Conservation (phyloP, 2,888 invertebrate genomes). For the Eristalis intricaria region DNA sequence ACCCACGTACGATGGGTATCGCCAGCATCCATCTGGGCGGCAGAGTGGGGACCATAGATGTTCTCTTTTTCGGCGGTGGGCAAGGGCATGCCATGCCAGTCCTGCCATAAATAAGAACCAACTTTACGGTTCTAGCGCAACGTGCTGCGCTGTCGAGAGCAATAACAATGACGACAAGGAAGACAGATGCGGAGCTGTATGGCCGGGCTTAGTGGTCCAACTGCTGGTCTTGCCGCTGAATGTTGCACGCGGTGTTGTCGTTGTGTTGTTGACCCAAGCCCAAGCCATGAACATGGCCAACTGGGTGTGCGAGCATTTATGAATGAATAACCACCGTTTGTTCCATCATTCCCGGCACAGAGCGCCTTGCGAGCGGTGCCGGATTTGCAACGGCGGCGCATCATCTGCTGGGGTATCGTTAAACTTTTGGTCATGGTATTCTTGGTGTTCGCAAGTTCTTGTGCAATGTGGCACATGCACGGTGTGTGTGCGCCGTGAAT, state of each 20-base stretch:
- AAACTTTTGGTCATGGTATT: conserved; percentile 65
- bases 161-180: conserved; percentile 26
- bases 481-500: conserved; percentile 45
- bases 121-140: conserved; percentile 66
- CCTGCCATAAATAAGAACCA: conserved; percentile 62
- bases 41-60: background rate
- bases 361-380: conserved; percentile 39
- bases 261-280: no score
- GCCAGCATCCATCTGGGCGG: conserved; percentile 56
- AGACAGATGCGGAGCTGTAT: conserved; percentile 12
- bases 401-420: conserved; percentile 36
- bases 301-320: conserved; percentile 44
- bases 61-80: conserved; percentile 20
- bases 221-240: background rate
- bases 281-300: conserved; percentile 56
- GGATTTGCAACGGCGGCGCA: conserved; percentile 1
- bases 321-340: conserved; percentile 68
- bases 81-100: conserved; percentile 31
- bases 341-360: conserved; percentile 47
- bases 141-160: conserved; percentile 38
- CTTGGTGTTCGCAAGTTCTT: conserved; percentile 58
- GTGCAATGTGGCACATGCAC: conserved; percentile 44
- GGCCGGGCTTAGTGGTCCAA: conserved; percentile 13
- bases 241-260: conserved; percentile 40
- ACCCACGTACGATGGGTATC: conserved; percentile 61